Percentiles rank a stretch among this genome's conserved stretches.
These are phyloP conservation scores for Bradypus variegatus DNA, from an alignment of 2,797 vertebrate species.

Conservation along the genomic window DNA sequence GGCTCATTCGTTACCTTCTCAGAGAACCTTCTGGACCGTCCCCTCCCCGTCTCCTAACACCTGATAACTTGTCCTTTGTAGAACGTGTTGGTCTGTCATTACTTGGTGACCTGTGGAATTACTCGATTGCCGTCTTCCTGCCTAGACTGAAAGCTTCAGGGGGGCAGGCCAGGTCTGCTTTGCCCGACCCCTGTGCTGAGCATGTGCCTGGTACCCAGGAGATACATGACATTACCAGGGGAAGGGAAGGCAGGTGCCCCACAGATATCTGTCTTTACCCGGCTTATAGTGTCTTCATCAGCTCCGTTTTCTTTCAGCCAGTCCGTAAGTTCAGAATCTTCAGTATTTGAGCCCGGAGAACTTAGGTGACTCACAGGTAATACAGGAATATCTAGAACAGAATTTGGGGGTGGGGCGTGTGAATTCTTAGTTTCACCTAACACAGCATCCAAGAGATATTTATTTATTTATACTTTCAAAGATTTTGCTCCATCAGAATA, in stretches of 20 bases:
- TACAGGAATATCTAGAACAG: conserved; percentile 77
- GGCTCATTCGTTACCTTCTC: not conserved
- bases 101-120: not conserved
- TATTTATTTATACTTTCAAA: conserved; percentile 1
- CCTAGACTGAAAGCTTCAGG: not conserved
- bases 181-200: not conserved
- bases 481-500: not conserved
- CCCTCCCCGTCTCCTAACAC: not conserved
- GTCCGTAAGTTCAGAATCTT: conserved; percentile 81
- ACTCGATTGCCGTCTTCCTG: not conserved
- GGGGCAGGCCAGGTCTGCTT: not conserved
- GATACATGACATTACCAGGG: not conserved
- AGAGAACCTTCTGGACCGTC: not conserved
- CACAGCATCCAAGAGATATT: not conserved
- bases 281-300: conserved; percentile 87
- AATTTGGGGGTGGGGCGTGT: not conserved
- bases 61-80: not conserved
- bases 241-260: not conserved
- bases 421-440: not conserved
- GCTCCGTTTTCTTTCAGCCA: conserved; percentile 87
- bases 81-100: not conserved
- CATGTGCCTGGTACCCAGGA: too few species aligned
- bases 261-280: conserved; percentile 72
- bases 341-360: conserved; percentile 63
- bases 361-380: conserved; percentile 68